Evolutionary conservation across 2,888 invertebrate genomes (phyloP), one percentile per base, ranked within the genome.

Genomic region (Melanophora roralis): DNA sequence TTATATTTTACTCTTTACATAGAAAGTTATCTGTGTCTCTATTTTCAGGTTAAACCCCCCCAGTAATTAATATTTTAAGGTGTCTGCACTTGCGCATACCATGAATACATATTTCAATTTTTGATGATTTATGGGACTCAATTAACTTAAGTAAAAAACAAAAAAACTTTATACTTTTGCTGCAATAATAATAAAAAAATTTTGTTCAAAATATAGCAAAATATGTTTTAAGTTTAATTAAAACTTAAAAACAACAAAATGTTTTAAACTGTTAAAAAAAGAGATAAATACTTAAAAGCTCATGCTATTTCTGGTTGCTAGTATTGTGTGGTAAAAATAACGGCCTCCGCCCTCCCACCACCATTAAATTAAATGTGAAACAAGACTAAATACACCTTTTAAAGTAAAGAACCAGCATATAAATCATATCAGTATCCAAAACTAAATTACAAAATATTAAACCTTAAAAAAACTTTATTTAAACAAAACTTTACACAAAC

Each of bases 291-390:
- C 27, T 45, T 45, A 36, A 11, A 9, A 1, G 43, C 16, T 49
- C 14, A 49, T 38, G 27, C n/a, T 55, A 38, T 45, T 73, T 43
- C 34, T 51, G 81, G n/a, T 55, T 38, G 43, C 34, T 59, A 45
- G 40, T 62, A 45, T 11, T 60, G 72, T 78, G 72, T 64, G 64
- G 49, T 53, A 57, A 69, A 27, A 72, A 74, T 74, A 68, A 72
- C 69, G 51, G 68, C 72, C 75, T 75, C 76, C 76, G 72, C 72
- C 78, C 77, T 74, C 73, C 65, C 79, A 69, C 74, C 67, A 65
- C 80, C 80, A 80, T 80, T 80, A 80, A 80, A 80, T 80, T 76
- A 80, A 80, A 80, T 80, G 80, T 64, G 76, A 76, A 80, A 80
- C 75, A 77, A 81, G 82, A 51, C 79, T 80, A 76, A 80, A 80